Conservation (phyloP, 2,797 vertebrate species). For the Enteromius trimaculatus region DNA sequence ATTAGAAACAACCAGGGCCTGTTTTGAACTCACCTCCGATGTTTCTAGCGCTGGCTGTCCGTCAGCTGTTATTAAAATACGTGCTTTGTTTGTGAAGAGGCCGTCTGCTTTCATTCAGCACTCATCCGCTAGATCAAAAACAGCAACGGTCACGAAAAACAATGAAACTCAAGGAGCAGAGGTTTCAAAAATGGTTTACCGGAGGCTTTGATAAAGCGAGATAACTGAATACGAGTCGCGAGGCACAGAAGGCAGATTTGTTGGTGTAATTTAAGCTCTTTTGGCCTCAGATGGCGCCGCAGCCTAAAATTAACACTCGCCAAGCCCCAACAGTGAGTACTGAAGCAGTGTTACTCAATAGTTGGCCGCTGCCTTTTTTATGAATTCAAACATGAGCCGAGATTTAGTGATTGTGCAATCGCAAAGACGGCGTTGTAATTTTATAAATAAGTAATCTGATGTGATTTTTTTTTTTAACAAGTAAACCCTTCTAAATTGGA, state of each 20-base stretch:
- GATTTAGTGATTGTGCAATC: background rate
- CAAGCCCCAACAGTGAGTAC: background rate
- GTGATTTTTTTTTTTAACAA: background rate
- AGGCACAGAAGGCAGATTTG: background rate
- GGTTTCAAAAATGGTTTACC: background rate
- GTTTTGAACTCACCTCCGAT: background rate
- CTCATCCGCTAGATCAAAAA: background rate
- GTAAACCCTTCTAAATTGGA: background rate
- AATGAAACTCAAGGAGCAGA: slow-evolving; percentile 1
- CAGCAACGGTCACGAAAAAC: slow-evolving; percentile 1
- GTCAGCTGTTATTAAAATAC: background rate
- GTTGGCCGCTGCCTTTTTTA: background rate
- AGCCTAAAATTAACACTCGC: background rate
- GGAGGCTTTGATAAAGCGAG: background rate
- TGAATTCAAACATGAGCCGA: background rate
- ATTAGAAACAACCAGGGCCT: background rate
- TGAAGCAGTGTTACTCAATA: background rate
- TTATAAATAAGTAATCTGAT: background rate
- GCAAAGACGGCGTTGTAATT: background rate
- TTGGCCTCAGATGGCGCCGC: background rate
- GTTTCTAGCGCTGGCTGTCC: background rate
- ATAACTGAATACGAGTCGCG: background rate
- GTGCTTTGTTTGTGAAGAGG: slow-evolving; percentile 2
- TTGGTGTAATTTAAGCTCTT: background rate
- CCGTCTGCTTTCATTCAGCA: background rate